phyloP scores from a whole-genome alignment of 2,888 invertebrate species.

The Melanostoma mellinum region DNA sequence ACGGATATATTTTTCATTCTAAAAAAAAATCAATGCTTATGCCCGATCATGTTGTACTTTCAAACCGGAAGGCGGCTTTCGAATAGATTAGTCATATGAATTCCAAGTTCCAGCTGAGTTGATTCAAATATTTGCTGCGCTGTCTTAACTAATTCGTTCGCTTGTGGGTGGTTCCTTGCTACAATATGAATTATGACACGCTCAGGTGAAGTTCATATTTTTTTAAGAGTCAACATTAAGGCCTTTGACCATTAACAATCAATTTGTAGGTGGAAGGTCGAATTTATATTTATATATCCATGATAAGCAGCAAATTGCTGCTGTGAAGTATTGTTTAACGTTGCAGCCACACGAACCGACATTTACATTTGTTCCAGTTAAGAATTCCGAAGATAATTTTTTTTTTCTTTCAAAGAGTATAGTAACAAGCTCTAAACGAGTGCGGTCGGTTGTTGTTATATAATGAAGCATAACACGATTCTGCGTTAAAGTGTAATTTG shows the following conservation, averaged over 20 bases:
- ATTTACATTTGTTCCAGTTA: constrained; percentile 51
- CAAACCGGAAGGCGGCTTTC: constrained; percentile 65
- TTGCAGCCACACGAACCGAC: constrained; percentile 5
- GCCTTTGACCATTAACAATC: constrained; percentile 32
- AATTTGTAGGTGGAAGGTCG: constrained; percentile 62
- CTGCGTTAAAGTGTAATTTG: constrained; percentile 1
- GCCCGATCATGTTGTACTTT: constrained; percentile 29
- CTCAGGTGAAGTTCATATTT: constrained; percentile 31
- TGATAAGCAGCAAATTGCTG: constrained; percentile 36
- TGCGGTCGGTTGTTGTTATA: constrained; percentile 37
- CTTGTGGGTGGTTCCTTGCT: constrained; percentile 25
- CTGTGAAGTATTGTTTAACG: constrained; percentile 20
- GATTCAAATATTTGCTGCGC: constrained; percentile 4
- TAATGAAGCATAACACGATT: constrained; percentile 24
- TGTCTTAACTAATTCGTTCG: constrained; percentile 18
- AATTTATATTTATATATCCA: constrained; percentile 19
- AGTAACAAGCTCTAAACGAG: constrained; percentile 11
- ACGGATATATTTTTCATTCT: constrained; percentile 31
- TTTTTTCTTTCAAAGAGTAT: constrained; percentile 32
- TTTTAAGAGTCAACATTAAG: background rate
- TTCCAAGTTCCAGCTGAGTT: constrained; percentile 10
- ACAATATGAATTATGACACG: constrained; percentile 38
- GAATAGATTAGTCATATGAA: constrained; percentile 50
- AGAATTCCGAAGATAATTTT: constrained; percentile 31
- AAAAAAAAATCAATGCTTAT: background rate